Evolutionary conservation across 2,888 invertebrate genomes (phyloP).

Genomic region (Diplazon laetatorius): DNA sequence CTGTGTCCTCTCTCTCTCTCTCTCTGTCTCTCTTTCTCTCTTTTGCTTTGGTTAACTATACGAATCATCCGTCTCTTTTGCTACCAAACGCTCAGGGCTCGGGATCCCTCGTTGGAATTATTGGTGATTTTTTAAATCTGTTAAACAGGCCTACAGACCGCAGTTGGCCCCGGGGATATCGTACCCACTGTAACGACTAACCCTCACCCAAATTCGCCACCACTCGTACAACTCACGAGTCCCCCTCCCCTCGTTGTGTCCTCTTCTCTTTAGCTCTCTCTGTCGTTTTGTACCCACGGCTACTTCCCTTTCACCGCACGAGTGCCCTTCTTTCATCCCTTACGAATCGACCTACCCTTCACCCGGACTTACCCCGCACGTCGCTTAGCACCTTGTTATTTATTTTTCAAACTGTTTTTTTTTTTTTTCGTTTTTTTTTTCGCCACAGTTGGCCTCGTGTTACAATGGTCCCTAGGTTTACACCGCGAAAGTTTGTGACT

Average conservation of each 20-base stretch:
- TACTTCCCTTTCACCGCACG: constrained; percentile 41
- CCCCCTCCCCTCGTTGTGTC: constrained; percentile 62
- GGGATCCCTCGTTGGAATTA: constrained; percentile 66
- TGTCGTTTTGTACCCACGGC: constrained; percentile 34
- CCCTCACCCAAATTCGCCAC: constrained; percentile 51
- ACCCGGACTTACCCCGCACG: constrained; percentile 45
- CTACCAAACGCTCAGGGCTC: constrained; percentile 32
- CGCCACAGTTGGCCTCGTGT: too few species aligned
- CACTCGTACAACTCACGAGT: constrained; percentile 34
- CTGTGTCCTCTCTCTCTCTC: constrained; percentile 52
- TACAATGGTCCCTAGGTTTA: too few species aligned
- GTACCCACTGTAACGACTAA: constrained; percentile 37
- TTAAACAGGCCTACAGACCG: constrained; percentile 71
- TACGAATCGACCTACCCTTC: constrained; percentile 56
- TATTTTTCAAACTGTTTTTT: constrained; percentile 79
- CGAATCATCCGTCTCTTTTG: neutral
- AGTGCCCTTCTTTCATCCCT: constrained; percentile 51
- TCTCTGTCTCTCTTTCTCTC: constrained; percentile 30
- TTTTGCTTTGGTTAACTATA: neutral
- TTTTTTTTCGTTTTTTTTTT: too few species aligned
- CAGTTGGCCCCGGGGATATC: constrained; percentile 63
- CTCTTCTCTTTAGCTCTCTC: constrained; percentile 31
- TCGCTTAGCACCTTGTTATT: constrained; percentile 80
- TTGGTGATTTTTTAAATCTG: constrained; percentile 72
- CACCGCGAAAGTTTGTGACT: too few species aligned